Evolutionary conservation across 37 sponge, comb jelly and placozoan species (phyloP).

Genomic region (Agelas oroides): DNA sequence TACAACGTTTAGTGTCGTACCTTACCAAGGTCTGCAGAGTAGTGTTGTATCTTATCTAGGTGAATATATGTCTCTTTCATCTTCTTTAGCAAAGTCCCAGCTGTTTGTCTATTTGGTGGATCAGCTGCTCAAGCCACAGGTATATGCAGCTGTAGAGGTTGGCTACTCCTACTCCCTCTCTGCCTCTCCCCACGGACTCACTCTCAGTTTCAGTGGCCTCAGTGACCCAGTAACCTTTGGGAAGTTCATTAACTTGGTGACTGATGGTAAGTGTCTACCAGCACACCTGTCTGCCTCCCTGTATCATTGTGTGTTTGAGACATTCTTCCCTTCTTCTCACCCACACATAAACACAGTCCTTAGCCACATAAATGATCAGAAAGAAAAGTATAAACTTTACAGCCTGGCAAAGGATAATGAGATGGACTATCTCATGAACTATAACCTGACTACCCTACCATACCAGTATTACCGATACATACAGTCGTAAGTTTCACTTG

Average conservation of each 20-base stretch:
- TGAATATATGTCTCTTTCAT: no score
- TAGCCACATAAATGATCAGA: no score
- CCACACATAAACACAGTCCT: no score
- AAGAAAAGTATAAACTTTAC: conserved; percentile 4
- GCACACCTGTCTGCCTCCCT: background rate
- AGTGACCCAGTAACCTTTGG: conserved; percentile 59
- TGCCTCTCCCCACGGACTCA: conserved; percentile 41
- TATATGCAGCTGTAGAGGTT: conserved; percentile 50
- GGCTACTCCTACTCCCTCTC: conserved; percentile 38
- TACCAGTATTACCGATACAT: conserved; percentile 60
- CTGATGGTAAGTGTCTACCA: conserved; percentile 29
- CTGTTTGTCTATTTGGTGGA: background rate
- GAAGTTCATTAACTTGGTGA: conserved; percentile 9
- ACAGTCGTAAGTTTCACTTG: conserved; percentile 64
- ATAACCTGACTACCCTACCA: conserved; percentile 43
- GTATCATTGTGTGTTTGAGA: background rate
- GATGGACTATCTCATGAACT: conserved; percentile 34
- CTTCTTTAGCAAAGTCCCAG: no score
- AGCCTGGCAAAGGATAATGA: background rate
- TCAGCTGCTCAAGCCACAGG: background rate
- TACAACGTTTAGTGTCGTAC: no score
- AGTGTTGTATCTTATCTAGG: no score
- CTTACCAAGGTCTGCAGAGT: no score
- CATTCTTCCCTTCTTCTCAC: no score
- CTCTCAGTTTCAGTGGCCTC: conserved; percentile 62